Evolutionary conservation across 2,797 vertebrate genomes (phyloP).

Genomic region (Phoeniculus purpureus): DNA sequence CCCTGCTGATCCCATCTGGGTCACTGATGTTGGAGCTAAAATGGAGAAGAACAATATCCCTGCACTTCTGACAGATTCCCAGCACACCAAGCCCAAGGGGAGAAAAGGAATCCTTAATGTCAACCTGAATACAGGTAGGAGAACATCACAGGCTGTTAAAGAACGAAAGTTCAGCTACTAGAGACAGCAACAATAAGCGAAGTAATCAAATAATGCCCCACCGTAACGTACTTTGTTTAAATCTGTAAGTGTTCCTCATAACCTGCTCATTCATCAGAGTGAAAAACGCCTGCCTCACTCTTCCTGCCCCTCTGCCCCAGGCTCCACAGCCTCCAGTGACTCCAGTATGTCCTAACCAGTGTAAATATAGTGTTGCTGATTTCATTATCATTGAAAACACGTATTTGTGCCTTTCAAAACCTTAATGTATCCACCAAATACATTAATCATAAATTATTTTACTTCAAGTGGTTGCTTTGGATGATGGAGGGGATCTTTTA

Average conservation of each 20-base stretch:
- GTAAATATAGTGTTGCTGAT: neutral
- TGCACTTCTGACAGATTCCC: neutral
- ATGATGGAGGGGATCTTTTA: neutral
- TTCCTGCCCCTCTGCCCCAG: neutral
- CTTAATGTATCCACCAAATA: neutral
- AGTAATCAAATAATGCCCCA: neutral
- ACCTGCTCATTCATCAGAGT: neutral
- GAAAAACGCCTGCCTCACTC: slow-evolving; percentile 4
- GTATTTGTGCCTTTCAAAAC: neutral
- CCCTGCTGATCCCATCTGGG: neutral
- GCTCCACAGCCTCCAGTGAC: neutral
- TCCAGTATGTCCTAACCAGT: neutral
- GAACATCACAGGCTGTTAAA: neutral
- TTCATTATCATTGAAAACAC: neutral
- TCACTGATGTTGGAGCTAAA: neutral
- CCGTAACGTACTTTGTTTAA: neutral
- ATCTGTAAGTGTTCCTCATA: neutral
- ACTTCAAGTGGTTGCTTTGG: neutral
- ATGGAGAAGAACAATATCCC: neutral
- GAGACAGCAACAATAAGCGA: neutral
- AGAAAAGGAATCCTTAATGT: neutral
- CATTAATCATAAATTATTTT: neutral
- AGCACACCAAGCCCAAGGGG: neutral
- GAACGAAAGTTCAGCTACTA: neutral
- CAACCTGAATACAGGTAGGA: neutral